Evolutionary conservation across 2,888 invertebrate species (phyloP).

Genomic region (Thera obeliscata): DNA sequence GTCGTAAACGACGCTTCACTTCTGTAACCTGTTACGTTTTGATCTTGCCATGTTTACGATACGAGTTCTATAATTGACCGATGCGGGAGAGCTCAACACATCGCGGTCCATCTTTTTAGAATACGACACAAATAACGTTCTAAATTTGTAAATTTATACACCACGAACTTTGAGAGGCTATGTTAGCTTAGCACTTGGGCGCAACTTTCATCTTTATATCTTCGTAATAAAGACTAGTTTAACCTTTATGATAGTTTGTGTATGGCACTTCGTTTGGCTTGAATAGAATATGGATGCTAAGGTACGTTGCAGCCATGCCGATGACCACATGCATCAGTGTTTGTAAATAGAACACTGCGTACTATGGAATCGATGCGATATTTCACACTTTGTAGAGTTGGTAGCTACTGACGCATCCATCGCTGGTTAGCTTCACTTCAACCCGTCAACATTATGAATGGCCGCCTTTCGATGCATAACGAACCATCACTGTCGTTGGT

Average conservation of each 20-base stretch:
- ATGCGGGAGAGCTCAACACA: conserved; percentile 84
- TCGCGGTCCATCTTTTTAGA: conserved; percentile 84
- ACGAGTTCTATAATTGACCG: conserved; percentile 83
- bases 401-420: conserved; percentile 56
- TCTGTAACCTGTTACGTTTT: conserved; percentile 61
- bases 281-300: conserved; percentile 71
- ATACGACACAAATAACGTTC: conserved; percentile 84
- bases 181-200: conserved; percentile 47
- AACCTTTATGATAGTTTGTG: conserved; percentile 16
- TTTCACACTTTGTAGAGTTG: conserved; percentile 53
- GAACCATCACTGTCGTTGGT: conserved; percentile 44
- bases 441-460: conserved; percentile 44
- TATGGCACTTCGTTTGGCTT: conserved; percentile 63
- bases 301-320: conserved; percentile 81
- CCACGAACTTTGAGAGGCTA: conserved; percentile 72
- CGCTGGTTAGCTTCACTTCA: conserved; percentile 52
- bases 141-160: conserved; percentile 83
- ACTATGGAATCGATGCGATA: conserved; percentile 64
- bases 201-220: conserved; percentile 58
- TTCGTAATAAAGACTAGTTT: conserved; percentile 33
- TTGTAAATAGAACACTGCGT: conserved; percentile 80
- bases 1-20: conserved; percentile 58
- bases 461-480: conserved; percentile 51
- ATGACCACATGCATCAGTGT: conserved; percentile 84
- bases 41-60: conserved; percentile 68